Percentiles rank a stretch among this genome's conserved stretches.
These are phyloP conservation scores for Danaus melanippus DNA, from an alignment of 1,140 invertebrate genomes.

Conservation along the genomic window DNA sequence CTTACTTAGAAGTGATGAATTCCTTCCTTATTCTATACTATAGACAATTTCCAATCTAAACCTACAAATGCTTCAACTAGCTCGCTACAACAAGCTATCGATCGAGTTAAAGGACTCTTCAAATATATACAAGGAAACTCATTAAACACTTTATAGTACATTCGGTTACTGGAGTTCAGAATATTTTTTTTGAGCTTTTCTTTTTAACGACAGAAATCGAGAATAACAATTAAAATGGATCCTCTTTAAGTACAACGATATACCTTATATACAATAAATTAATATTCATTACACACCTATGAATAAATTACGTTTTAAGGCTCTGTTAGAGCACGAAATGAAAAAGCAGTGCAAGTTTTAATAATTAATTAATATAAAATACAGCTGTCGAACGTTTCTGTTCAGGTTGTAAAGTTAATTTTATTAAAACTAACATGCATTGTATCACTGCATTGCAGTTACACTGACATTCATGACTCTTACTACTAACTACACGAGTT, in stretches of 20 bases:
- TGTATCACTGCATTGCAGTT: constrained; percentile 63
- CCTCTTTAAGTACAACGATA: constrained; percentile 66
- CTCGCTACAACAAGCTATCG: constrained; percentile 64
- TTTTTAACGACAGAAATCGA: too few relatives aligned
- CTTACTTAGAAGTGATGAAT: constrained; percentile 12
- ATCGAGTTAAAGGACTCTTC: constrained; percentile 6
- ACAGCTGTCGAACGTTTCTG: constrained; percentile 4
- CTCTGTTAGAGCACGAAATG: constrained; percentile 32
- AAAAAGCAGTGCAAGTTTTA: constrained; percentile 34
- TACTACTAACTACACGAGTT: too few relatives aligned
- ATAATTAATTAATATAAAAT: constrained; percentile 12
- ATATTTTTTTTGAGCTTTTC: too few relatives aligned
- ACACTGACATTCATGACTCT: constrained; percentile 27
- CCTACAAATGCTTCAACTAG: constrained; percentile 69
- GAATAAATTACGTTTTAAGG: constrained; percentile 56
- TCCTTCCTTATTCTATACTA: constrained; percentile 29
- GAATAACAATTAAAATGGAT: constrained; percentile 23
- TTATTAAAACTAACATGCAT: constrained; percentile 39
- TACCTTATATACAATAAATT: constrained; percentile 62
- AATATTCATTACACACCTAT: constrained; percentile 25
- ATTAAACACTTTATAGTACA: constrained; percentile 2
- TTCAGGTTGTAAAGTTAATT: constrained; percentile 4
- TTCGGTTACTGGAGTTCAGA: too few relatives aligned
- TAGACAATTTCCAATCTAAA: constrained; percentile 49
- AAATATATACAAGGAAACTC: constrained; percentile 7